Base-by-base conservation (phyloP, 2,113 vertebrate genomes). In the Tupaia tana region DNA sequence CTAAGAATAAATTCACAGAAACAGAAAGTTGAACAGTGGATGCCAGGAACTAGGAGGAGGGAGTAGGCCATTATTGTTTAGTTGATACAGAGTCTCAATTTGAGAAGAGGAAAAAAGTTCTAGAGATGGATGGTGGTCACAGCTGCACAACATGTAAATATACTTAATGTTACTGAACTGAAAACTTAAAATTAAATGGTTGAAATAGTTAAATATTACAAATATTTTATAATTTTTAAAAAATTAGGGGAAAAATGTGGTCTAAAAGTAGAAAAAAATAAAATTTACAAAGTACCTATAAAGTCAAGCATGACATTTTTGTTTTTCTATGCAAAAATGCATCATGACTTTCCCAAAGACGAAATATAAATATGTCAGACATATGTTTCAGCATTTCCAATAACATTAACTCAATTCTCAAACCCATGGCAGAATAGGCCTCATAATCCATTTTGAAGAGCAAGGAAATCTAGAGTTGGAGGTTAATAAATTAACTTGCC, bases 321-420 rank as follows among this genome's bases (percentile, higher is more conserved):
- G 6, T 43, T 43, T 43, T 43, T 43, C 43, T 43, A 43, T 43
- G 43, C 43, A 43, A 43, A 43, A 43, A 43, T 6, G 43, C 43
- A 43, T 43, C 43, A 43, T 43, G 43, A 43, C 43, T 43, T 43
- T 43, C 43, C 43, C 43, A 43, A 43, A 43, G 43, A 43, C 43
- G 43, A 43, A 43, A 43, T 43, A 70, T 15, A 70, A 86, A 84
- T 20, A 89, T 58, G 29, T 15, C 69, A 84, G 3, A 19, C 3
- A 24, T 22, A 83, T 5, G 27, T n/a, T 20, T 74, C 1, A 14
- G 61, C 43, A 73, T 29, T 73, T 78, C 19, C 64, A 91, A 92
- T 86, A 93, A 24, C 8, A 90, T 54, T 85, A 95, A 91, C 22
- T 86, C 12, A 70, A 89, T 61, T 94, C 56, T 95, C 86, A 81